Evolutionary conservation across 2,797 vertebrate species (phyloP), one percentile per base, ranked within the genome.

Genomic region (Melanotaenia trifasciata): DNA sequence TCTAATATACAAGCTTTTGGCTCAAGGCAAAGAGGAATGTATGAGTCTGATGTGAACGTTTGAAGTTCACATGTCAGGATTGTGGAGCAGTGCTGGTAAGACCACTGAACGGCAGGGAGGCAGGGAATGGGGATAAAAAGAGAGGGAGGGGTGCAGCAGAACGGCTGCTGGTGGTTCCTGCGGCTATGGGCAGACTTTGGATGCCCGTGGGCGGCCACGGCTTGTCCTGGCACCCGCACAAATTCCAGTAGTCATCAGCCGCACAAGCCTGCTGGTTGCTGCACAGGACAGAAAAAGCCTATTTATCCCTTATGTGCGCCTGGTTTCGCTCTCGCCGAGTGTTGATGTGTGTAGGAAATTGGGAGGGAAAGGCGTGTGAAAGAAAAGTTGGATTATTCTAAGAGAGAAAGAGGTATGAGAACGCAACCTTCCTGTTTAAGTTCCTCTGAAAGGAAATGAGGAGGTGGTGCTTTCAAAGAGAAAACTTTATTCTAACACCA

Each of bases 191-290:
- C 90, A 58, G 86, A 83, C 87, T 89, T 76, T 28, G 78, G 89
- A 85, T 76, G 89, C 82, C 90, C 84, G 85, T 92, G 89, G 94
- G 91, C 89, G 82, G 86, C 86, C 86, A 80, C 86, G 92, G 89
- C 91, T 74, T 87, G 81, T 75, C 67, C 80, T 93, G 92, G 91
- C 90, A 91, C 78, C 75, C 64, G 38, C 87, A 87, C 88, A 91
- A 81, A 93, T 93, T 93, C 92, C 92, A 94, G 81, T 74, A 90
- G 89, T 88, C 93, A 93, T 87, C 91, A 89, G 85, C 87, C 84
- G 72, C 83, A 79, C 85, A 89, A 79, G 87, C 57, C 83, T 72
- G 80, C 80, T 59, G 79, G 83, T 80, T 50, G 62, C 79, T 70
- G 16, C 86, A 47, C 43, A 2, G 60, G 64, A 69, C 80, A 81